Conservation (phyloP, 1,140 invertebrate genomes). For the Nasonia longicornis region DNA sequence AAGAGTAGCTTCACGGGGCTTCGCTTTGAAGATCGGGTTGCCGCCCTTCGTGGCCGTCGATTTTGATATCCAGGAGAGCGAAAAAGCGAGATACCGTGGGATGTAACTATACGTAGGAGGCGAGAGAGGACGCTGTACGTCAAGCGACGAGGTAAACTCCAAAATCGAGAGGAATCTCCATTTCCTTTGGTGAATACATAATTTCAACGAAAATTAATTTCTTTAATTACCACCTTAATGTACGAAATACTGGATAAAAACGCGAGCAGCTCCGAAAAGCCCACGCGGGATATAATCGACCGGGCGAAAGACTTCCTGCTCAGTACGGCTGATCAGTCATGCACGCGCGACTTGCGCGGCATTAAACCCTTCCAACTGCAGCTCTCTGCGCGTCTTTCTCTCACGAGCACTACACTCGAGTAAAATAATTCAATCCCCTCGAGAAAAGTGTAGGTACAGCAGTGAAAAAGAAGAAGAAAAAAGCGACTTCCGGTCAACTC, state of each 20-base stretch:
- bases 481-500: neutral
- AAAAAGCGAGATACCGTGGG: slow-evolving; percentile 4
- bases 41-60: slow-evolving; percentile 5
- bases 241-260: neutral
- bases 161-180: neutral
- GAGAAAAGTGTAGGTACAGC: neutral
- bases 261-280: neutral
- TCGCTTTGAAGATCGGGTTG: slow-evolving; percentile 12
- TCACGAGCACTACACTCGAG: too few species aligned
- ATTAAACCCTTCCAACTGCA: neutral
- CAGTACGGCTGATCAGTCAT: neutral
- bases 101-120: neutral
- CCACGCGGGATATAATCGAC: neutral
- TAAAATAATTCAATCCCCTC: neutral
- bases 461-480: neutral
- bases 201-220: too few species aligned
- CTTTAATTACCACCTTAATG: too few species aligned
- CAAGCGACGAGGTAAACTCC: neutral
- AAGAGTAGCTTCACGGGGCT: neutral
- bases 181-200: too few species aligned
- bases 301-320: neutral
- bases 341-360: neutral
- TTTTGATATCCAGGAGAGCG: slow-evolving; percentile 13
- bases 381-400: neutral
- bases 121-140: neutral